Percentiles rank a stretch among this genome's conserved stretches.
Evolutionary conservation across 2,113 vertebrate species (phyloP).

Genomic region (Phycodurus eques): DNA sequence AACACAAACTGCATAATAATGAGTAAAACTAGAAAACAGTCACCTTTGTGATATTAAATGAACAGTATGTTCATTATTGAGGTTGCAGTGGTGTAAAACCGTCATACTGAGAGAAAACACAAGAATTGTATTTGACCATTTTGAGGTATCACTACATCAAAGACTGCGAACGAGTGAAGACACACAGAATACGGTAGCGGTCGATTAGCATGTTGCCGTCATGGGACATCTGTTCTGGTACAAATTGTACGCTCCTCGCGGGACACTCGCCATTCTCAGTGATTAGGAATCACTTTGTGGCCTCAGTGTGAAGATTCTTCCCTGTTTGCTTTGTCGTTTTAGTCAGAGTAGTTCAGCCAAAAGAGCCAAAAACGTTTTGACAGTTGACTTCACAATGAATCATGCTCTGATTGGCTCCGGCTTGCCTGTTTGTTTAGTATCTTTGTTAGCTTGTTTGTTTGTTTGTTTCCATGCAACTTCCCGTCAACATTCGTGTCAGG

Average conservation of each 20-base stretch:
- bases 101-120: not conserved
- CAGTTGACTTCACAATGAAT: too few species aligned
- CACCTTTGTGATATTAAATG: too few species aligned
- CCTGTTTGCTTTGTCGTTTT: not conserved
- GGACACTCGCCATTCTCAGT: slow-evolving; percentile 34
- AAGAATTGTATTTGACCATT: not conserved
- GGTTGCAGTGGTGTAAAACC: not conserved
- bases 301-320: not conserved
- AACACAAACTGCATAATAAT: not conserved
- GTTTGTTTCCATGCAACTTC: too few species aligned
- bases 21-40: too few species aligned
- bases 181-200: not conserved
- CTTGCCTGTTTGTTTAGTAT: too few species aligned
- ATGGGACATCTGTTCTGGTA: slow-evolving; percentile 17
- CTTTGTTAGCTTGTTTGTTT: too few species aligned
- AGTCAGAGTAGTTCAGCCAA: not conserved
- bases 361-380: not conserved
- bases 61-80: too few species aligned
- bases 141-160: not conserved
- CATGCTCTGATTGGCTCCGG: too few species aligned
- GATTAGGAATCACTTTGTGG: slow-evolving; percentile 36
- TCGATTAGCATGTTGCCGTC: slow-evolving; percentile 25
- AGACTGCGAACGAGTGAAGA: not conserved
- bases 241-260: slow-evolving; percentile 15
- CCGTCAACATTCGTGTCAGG: too few species aligned